Percentiles rank a stretch among this genome's conserved stretches.
Evolutionary conservation across 1,140 invertebrate species (phyloP).

Genomic region (Drosophila simulans): DNA sequence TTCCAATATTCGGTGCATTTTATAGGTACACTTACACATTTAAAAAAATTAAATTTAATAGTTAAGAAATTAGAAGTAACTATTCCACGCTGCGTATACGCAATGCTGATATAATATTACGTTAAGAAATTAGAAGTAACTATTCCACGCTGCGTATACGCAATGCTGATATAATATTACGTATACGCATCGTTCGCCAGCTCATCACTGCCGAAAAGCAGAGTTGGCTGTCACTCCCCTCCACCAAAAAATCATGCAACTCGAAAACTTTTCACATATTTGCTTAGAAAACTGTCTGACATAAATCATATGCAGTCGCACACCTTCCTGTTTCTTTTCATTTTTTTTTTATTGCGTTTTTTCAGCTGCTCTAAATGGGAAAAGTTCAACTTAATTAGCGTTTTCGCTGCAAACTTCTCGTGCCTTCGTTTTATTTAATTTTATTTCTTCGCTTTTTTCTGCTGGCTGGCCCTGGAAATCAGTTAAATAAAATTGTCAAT

Average conservation of each 20-base stretch:
- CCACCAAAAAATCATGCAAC: conserved; percentile 1
- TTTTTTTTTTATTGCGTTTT: conserved; percentile 3
- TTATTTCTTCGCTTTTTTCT: neutral
- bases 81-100: neutral
- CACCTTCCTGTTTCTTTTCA: conserved; percentile 1
- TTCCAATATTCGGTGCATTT: too few species aligned
- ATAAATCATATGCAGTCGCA: conserved; percentile 66
- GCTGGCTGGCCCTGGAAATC: conserved; percentile 15
- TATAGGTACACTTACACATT: too few species aligned
- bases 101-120: neutral
- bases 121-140: neutral
- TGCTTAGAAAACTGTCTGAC: conserved; percentile 68
- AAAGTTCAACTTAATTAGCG: conserved; percentile 72
- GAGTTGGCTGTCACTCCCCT: neutral
- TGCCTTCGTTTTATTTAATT: conserved; percentile 9
- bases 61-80: neutral
- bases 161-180: neutral
- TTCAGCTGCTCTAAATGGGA: conserved; percentile 54
- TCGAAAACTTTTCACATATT: conserved; percentile 65
- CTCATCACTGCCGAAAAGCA: neutral
- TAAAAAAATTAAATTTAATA: neutral
- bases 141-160: neutral
- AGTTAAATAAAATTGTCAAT: conserved; percentile 51
- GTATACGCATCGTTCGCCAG: conserved; percentile 3
- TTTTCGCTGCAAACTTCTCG: conserved; percentile 27